These are phyloP conservation scores for Hirudinaria manillensis DNA, from an alignment of 2,888 invertebrate genomes.

Conservation along the genomic window DNA sequence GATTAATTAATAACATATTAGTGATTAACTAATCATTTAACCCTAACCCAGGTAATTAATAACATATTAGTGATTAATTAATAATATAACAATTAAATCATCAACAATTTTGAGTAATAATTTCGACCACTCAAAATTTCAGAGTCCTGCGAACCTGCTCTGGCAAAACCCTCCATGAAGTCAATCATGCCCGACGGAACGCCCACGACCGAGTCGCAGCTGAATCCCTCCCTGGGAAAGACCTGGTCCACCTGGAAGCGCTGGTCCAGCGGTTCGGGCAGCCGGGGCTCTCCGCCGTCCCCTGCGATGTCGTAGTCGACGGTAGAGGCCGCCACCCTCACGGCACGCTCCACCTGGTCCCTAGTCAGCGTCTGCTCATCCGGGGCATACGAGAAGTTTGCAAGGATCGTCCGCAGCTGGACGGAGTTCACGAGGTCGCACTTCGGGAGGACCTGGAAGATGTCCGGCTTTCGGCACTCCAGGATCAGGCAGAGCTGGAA, in stretches of 20 bases:
- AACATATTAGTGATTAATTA: too few relatives aligned
- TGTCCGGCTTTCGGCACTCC: slow-evolving; percentile 77
- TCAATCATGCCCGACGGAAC: slow-evolving; percentile 66
- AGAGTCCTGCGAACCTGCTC: slow-evolving; percentile 33
- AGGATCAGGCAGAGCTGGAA: slow-evolving; percentile 77
- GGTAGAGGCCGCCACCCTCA: slow-evolving; percentile 53
- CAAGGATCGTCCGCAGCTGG: slow-evolving; percentile 78
- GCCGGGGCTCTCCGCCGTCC: slow-evolving; percentile 39
- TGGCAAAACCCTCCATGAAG: slow-evolving; percentile 48
- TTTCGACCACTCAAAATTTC: neutral
- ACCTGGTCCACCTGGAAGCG: slow-evolving; percentile 72
- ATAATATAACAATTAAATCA: neutral
- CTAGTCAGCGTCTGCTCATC: slow-evolving; percentile 62
- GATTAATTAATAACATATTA: too few relatives aligned
- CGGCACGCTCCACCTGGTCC: slow-evolving; percentile 58
- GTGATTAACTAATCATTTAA: too few relatives aligned
- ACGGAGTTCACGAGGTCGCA: slow-evolving; percentile 95
- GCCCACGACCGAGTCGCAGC: slow-evolving; percentile 88
- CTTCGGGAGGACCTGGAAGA: slow-evolving; percentile 78
- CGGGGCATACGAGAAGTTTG: slow-evolving; percentile 64
- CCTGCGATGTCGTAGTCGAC: slow-evolving; percentile 73
- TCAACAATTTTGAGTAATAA: neutral
- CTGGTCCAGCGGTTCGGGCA: slow-evolving; percentile 80
- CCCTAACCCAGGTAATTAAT: too few relatives aligned
- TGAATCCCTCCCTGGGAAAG: slow-evolving; percentile 93